Conservation (phyloP, 2,888 invertebrate species). For the Sialis lutaria region DNA sequence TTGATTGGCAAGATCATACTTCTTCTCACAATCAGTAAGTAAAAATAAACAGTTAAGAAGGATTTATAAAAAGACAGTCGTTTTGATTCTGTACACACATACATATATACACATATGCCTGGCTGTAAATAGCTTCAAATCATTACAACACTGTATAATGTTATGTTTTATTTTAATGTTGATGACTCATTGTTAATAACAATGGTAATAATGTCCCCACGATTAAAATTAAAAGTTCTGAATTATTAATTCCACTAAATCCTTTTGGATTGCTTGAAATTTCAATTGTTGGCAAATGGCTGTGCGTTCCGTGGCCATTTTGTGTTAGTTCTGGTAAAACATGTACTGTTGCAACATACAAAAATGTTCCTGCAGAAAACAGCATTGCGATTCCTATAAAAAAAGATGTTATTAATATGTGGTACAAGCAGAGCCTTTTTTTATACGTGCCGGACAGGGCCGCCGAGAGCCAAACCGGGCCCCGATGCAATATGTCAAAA, state of each 20-base stretch:
- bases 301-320: constrained; percentile 27
- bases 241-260: constrained; percentile 41
- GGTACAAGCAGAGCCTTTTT: too few species aligned
- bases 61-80: too few species aligned
- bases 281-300: constrained; percentile 24
- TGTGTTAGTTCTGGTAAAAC: constrained; percentile 87
- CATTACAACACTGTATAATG: neutral
- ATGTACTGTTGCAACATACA: constrained; percentile 97
- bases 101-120: too few species aligned
- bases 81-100: too few species aligned
- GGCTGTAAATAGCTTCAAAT: too few species aligned
- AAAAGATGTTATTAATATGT: neutral
- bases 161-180: constrained; percentile 39
- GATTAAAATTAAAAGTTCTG: constrained; percentile 69
- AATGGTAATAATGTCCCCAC: constrained; percentile 78
- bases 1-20: too few species aligned
- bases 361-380: constrained; percentile 96
- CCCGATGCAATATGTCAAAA: too few species aligned
- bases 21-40: too few species aligned
- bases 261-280: constrained; percentile 13
- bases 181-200: constrained; percentile 80
- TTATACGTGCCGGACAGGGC: too few species aligned
- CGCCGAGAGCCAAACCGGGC: too few species aligned
- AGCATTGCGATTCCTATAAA: constrained; percentile 76
- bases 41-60: too few species aligned